Percentiles rank a stretch among this genome's conserved stretches.
phyloP scores from a whole-genome alignment of 1,140 invertebrate genomes.

The Cyphomyrmex costatus region DNA sequence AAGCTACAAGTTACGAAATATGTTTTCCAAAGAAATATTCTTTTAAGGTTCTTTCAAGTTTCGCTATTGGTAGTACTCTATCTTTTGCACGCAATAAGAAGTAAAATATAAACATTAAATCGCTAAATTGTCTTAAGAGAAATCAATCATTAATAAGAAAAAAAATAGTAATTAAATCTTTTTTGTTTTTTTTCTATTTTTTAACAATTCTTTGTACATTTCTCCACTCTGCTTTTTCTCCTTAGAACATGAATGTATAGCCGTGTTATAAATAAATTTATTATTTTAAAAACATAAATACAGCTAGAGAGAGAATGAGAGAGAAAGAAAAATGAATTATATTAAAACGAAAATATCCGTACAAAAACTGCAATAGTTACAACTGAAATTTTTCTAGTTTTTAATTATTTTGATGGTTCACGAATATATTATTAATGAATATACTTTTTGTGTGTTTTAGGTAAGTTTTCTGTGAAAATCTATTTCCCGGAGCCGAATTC shows the following conservation, averaged over 20 bases:
- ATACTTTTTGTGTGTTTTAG: slow-evolving; percentile 34
- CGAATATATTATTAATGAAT: slow-evolving; percentile 11
- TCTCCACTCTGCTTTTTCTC: background rate
- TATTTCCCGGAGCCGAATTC: background rate
- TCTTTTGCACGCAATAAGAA: background rate
- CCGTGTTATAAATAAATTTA: background rate
- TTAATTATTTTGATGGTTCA: background rate
- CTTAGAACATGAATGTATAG: background rate
- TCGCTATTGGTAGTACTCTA: background rate
- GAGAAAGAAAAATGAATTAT: background rate
- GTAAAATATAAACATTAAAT: slow-evolving; percentile 41
- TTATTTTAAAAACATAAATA: background rate
- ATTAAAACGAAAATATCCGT: background rate
- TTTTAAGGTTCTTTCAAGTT: slow-evolving; percentile 16
- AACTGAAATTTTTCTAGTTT: background rate
- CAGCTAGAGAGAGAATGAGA: background rate
- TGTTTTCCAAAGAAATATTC: slow-evolving; percentile 12
- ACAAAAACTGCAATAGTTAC: background rate
- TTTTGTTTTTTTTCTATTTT: background rate
- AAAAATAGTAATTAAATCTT: background rate
- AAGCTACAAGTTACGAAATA: slow-evolving; percentile 33
- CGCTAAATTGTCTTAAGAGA: background rate
- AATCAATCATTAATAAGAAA: background rate
- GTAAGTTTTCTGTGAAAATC: slow-evolving; percentile 28
- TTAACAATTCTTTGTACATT: background rate